Evolutionary conservation across 2,888 invertebrate species (phyloP).

Genomic region (Agrotis puta): DNA sequence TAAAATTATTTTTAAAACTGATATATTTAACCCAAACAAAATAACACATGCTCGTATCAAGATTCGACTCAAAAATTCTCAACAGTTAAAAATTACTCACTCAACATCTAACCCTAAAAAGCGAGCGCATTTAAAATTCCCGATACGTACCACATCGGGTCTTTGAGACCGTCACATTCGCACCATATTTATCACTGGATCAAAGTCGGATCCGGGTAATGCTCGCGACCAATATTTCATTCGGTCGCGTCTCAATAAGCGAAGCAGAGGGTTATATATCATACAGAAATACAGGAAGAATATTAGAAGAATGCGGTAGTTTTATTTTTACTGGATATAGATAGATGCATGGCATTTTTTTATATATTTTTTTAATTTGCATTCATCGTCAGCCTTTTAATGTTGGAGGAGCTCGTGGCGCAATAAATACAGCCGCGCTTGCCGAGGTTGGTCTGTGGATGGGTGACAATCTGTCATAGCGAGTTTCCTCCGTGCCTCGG

Average conservation of each 20-base stretch:
- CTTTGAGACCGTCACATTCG: conserved; percentile 74
- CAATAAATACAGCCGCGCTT: too few relatives aligned
- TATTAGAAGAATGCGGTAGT: conserved; percentile 54
- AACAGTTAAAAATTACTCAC: conserved; percentile 14
- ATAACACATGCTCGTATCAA: too few relatives aligned
- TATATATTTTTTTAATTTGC: too few relatives aligned
- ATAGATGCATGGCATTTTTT: too few relatives aligned
- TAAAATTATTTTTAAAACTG: too few relatives aligned
- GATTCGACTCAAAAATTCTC: background rate
- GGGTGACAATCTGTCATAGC: too few relatives aligned
- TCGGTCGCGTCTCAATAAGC: conserved; percentile 81
- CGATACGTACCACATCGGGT: conserved; percentile 65
- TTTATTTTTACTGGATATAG: conserved; percentile 35
- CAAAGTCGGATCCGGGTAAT: conserved; percentile 71
- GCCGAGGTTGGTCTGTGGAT: too few relatives aligned
- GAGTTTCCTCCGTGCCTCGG: too few relatives aligned
- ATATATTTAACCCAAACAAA: too few relatives aligned
- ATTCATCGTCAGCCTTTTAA: too few relatives aligned
- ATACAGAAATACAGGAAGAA: conserved; percentile 61
- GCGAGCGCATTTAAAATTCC: conserved; percentile 70
- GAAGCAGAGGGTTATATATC: conserved; percentile 74
- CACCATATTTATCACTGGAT: conserved; percentile 86
- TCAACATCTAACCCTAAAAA: conserved; percentile 55
- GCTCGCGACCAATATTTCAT: conserved; percentile 81
- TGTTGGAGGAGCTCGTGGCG: too few relatives aligned